These are phyloP conservation scores for Zootermopsis nevadensis DNA, from an alignment of 2,888 invertebrate species.

Conservation along the genomic window DNA sequence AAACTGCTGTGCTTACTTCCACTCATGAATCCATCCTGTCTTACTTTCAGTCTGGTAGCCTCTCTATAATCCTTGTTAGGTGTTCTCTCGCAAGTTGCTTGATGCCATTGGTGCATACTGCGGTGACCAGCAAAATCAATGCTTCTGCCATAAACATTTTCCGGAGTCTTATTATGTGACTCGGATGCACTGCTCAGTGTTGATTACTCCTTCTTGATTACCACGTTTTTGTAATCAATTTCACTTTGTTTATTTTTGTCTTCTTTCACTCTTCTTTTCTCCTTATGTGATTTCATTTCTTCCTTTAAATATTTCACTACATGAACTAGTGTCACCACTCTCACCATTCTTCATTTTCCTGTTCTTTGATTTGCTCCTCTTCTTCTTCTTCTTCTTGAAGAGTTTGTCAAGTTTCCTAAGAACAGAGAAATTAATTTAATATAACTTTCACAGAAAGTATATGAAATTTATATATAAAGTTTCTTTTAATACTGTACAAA, in stretches of 20 bases:
- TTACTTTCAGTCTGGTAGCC: background rate
- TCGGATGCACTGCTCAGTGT: background rate
- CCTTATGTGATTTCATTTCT: constrained; percentile 6
- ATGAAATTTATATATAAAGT: too few relatives aligned
- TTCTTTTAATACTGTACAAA: too few relatives aligned
- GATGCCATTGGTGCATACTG: background rate
- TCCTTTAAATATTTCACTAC: background rate
- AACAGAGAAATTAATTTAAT: background rate
- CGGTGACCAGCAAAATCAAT: constrained; percentile 37
- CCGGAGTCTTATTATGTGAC: background rate
- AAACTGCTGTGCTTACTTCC: too few relatives aligned
- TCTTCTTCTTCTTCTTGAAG: constrained; percentile 44
- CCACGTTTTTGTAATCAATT: background rate
- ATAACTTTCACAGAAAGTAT: too few relatives aligned
- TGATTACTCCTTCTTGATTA: constrained; percentile 1
- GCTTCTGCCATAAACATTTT: constrained; percentile 34
- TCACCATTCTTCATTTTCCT: constrained; percentile 10
- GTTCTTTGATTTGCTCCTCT: constrained; percentile 1
- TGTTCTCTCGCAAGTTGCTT: background rate
- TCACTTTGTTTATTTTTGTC: background rate
- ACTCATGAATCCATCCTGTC: too few relatives aligned
- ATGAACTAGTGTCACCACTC: too few relatives aligned
- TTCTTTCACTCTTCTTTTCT: constrained; percentile 8
- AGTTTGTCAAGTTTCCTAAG: constrained; percentile 44
- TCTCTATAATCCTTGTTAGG: background rate